phyloP scores from a whole-genome alignment of 2,113 vertebrate species.

The Syrrhaptes paradoxus region DNA sequence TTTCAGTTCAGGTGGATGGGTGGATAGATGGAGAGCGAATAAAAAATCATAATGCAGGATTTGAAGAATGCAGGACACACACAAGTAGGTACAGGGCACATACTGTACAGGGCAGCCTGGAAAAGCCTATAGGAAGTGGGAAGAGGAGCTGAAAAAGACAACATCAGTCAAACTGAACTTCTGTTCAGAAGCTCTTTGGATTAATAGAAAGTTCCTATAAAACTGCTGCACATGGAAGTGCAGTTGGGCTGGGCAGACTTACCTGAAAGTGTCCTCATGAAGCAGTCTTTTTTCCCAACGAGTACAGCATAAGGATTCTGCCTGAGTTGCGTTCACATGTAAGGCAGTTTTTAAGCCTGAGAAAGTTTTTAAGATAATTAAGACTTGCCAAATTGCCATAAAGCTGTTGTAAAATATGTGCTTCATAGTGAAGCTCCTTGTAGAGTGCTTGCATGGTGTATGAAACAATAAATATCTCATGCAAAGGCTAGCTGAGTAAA shows the following conservation, averaged over 20 bases:
- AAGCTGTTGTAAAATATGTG: not conserved
- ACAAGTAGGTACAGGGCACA: not conserved
- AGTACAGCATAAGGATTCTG: not conserved
- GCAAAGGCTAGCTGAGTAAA: not conserved
- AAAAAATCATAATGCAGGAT: not conserved
- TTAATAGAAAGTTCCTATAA: not conserved
- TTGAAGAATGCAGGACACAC: not conserved
- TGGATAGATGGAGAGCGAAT: not conserved
- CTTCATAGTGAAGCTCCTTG: not conserved
- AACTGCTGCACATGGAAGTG: not conserved
- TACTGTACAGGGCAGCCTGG: not conserved
- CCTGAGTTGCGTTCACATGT: not conserved
- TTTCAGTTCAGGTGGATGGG: not conserved
- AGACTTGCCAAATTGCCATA: not conserved
- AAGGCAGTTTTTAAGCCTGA: not conserved
- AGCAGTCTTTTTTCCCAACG: not conserved
- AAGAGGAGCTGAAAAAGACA: not conserved
- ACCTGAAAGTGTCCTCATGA: not conserved
- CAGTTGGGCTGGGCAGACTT: not conserved
- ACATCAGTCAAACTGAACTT: not conserved
- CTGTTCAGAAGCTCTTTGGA: not conserved
- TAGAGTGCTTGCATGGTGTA: not conserved
- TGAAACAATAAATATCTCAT: not conserved
- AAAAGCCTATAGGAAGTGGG: not conserved
- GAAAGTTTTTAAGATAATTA: not conserved